These are phyloP conservation scores for Phocoena sinus DNA, from an alignment of 2,113 vertebrate species.

Conservation along the genomic window DNA sequence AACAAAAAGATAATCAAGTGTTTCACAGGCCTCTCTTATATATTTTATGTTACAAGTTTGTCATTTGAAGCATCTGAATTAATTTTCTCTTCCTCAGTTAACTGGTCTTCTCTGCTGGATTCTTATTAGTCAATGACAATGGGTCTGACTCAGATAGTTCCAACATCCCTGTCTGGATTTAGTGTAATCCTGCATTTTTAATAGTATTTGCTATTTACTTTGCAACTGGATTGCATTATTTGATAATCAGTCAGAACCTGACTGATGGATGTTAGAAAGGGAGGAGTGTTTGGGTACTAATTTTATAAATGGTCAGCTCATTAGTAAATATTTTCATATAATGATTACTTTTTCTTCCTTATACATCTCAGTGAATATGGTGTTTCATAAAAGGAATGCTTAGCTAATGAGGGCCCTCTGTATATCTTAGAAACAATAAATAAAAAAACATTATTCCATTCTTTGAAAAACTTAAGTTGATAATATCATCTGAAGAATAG, in stretches of 20 bases:
- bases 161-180: background rate
- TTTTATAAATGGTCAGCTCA: background rate
- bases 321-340: background rate
- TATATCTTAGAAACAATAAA: background rate
- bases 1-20: background rate
- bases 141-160: background rate
- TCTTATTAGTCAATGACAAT: background rate
- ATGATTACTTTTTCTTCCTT: background rate
- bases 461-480: background rate
- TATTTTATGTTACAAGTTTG: background rate
- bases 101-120: background rate
- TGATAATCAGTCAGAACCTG: background rate
- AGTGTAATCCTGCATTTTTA: background rate
- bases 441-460: background rate
- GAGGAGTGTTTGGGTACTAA: background rate
- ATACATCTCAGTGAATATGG: background rate
- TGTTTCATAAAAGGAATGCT: background rate
- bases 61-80: background rate
- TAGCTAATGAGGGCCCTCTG: background rate
- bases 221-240: background rate
- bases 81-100: background rate
- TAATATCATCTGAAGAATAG: background rate
- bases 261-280: background rate
- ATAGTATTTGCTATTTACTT: background rate
- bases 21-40: background rate